phyloP scores from a whole-genome alignment of 2,888 invertebrate genomes.

The Thumatha senex region DNA sequence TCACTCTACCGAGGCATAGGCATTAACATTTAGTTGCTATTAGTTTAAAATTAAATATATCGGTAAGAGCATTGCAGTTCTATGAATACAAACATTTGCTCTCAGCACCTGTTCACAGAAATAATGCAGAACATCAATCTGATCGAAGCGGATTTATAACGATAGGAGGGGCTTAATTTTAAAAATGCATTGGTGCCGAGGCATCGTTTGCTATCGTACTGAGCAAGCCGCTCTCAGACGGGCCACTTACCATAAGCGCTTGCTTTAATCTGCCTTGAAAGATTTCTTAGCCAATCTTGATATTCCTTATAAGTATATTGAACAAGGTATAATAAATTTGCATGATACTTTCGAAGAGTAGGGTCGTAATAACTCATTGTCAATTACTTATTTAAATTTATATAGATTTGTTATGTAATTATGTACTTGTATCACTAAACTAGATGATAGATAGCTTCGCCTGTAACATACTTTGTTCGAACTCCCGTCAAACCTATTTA shows the following conservation, averaged over 20 bases:
- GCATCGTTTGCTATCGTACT: slow-evolving; percentile 28
- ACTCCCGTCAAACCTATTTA: no score
- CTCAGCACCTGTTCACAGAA: slow-evolving; percentile 15
- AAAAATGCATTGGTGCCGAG: slow-evolving; percentile 38
- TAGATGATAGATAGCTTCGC: no score
- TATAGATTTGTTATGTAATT: no score
- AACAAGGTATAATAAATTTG: no score
- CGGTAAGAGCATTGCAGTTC: not conserved
- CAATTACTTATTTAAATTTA: no score
- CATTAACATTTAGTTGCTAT: no score
- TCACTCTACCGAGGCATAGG: no score
- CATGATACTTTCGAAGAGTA: no score
- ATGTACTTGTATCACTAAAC: no score
- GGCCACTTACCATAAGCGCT: not conserved
- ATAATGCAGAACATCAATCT: slow-evolving; percentile 36
- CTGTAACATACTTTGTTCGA: no score
- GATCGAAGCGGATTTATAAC: slow-evolving; percentile 35
- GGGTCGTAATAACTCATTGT: no score
- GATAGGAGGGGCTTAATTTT: slow-evolving; percentile 33
- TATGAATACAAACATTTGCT: not conserved
- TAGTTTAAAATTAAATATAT: not conserved
- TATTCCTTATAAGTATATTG: not conserved
- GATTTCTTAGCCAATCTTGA: not conserved
- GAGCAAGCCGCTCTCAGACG: slow-evolving; percentile 25
- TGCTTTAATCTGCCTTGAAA: not conserved